Percentiles rank a stretch among this genome's conserved stretches.
These are phyloP conservation scores for Smithornis capensis DNA, from an alignment of 2,113 vertebrate genomes.

Conservation along the genomic window DNA sequence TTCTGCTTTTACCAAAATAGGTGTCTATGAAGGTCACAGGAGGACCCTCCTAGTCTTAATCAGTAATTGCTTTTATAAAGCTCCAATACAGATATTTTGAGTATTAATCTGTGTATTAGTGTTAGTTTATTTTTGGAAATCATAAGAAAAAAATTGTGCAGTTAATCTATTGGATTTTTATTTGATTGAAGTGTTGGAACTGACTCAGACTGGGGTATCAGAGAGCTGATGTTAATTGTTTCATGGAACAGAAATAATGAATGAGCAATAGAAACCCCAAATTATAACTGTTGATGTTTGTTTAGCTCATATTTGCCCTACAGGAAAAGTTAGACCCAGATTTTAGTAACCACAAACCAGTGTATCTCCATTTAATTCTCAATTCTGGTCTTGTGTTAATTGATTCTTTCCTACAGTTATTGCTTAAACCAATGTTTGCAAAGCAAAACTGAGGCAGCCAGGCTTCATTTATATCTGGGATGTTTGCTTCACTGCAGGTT, in stretches of 20 bases:
- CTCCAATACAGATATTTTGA: neutral
- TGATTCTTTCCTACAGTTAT: neutral
- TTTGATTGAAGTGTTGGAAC: neutral
- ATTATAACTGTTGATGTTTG: neutral
- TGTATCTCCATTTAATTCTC: neutral
- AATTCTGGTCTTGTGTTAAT: neutral
- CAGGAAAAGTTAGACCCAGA: neutral
- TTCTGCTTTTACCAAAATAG: neutral
- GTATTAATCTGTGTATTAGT: neutral
- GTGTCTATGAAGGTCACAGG: neutral
- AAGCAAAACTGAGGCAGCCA: neutral
- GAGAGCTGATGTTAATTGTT: neutral
- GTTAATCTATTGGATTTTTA: neutral
- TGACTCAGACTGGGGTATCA: neutral
- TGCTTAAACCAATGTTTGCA: neutral
- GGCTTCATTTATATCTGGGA: neutral
- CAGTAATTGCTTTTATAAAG: neutral
- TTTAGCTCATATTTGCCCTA: neutral
- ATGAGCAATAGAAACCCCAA: neutral
- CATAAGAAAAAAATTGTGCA: neutral
- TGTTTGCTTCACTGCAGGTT: neutral
- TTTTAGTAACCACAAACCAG: neutral
- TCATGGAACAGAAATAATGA: neutral
- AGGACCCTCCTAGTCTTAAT: neutral
- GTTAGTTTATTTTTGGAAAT: neutral